Evolutionary conservation across 1,140 invertebrate species (phyloP), one percentile per base, ranked within the genome.

Genomic region (Plodia interpunctella): DNA sequence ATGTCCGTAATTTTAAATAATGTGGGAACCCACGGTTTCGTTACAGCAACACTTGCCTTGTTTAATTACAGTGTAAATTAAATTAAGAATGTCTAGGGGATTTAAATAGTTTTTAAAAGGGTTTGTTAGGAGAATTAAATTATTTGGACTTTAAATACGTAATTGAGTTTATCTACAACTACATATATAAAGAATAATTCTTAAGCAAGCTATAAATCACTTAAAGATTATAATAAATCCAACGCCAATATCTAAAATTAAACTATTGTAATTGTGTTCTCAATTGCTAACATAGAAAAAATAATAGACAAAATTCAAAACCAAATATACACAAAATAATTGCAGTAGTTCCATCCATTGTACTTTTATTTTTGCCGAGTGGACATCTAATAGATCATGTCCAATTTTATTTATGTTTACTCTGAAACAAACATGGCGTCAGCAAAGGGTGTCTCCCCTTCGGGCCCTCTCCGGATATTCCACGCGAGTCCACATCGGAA

Each of bases 371-470:
- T 44, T 44, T 44, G 38, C 38, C 13, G 38, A 44, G 20, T 15
- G 51, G 51, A 53, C 51, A 53, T n/a, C 0, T 25, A n/a, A 25
- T 53, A 53, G 51, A 21, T 25, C 19, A 11, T 53, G 5, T 53
- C 51, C 21, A 11, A 21, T 21, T 21, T 21, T 53, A 53, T 53
- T 53, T 53, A 53, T 53, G 28, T 53, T 53, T 53, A 21, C 13
- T 21, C 78, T 59, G 49, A 68, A 70, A 77, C 63, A 74, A 87
- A 83, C 69, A 84, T 84, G 78, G 80, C 79, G 74, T 63, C 72
- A 60, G 63, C 62, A 76, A 74, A 80, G 80, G 80, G 81, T 77
- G 78, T 49, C 75, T 77, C 81, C 83, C 38, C 15, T 15, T 44
- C 38, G n/a, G 10, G 18, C 80, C 76, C 30, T 32, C 66, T 67